Percentiles rank a stretch among this genome's conserved stretches.
phyloP scores from a whole-genome alignment of 1,140 invertebrate species.

The Drusus annulatus region DNA sequence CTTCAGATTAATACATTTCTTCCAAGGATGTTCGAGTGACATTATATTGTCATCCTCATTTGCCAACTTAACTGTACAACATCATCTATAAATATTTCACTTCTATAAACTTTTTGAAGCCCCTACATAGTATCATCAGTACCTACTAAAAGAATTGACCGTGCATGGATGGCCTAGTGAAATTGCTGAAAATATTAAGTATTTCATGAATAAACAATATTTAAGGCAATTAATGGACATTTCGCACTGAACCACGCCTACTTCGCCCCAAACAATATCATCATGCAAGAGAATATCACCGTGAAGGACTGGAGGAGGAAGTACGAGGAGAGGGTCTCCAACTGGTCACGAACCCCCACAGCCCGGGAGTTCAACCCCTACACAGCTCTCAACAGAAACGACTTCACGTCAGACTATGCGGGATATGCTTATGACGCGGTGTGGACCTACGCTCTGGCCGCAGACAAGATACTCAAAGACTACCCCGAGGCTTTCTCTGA shows the following conservation, averaged over 20 bases:
- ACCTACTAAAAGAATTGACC: too few relatives aligned
- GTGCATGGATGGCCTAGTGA: too few relatives aligned
- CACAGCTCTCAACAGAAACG: constrained; percentile 40
- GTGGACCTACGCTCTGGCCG: constrained; percentile 85
- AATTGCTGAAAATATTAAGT: too few relatives aligned
- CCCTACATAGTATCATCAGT: too few relatives aligned
- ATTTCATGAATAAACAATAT: too few relatives aligned
- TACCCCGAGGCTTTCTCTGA: constrained; percentile 71
- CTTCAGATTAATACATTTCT: too few relatives aligned
- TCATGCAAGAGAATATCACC: constrained; percentile 79
- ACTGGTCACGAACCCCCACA: constrained; percentile 42
- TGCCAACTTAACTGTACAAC: too few relatives aligned
- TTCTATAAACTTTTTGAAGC: too few relatives aligned
- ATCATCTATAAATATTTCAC: too few relatives aligned
- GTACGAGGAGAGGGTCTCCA: constrained; percentile 63
- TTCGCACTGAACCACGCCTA: constrained; percentile 81
- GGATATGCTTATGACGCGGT: constrained; percentile 89
- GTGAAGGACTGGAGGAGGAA: constrained; percentile 73
- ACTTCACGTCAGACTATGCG: constrained; percentile 75
- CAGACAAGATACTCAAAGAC: constrained; percentile 76
- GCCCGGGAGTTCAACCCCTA: constrained; percentile 43
- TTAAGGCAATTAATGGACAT: constrained; percentile 82
- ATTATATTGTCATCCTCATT: too few relatives aligned
- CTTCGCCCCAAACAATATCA: constrained; percentile 74
- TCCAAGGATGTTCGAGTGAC: too few relatives aligned